Evolutionary conservation across 2,797 vertebrate species (phyloP).

Genomic region (Gambusia yucatana): DNA sequence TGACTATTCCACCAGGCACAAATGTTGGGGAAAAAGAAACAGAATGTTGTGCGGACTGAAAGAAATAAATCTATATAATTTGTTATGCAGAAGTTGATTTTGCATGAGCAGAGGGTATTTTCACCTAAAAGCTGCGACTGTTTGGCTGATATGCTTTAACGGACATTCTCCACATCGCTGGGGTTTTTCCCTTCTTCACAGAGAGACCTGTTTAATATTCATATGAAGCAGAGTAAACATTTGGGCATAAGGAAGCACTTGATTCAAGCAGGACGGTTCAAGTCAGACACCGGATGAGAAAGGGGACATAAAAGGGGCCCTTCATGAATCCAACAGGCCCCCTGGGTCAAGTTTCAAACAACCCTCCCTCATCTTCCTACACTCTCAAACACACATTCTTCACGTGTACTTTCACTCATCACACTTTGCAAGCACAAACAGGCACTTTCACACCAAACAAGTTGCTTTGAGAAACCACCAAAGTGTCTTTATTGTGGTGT

Average conservation of each 20-base stretch:
- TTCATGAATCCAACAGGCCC: constrained; percentile 66
- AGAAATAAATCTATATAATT: constrained; percentile 51
- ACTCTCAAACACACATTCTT: constrained; percentile 25
- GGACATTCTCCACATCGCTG: constrained; percentile 19
- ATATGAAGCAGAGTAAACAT: constrained; percentile 69
- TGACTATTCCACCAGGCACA: constrained; percentile 68
- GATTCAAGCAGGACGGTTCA: constrained; percentile 66
- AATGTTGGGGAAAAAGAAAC: constrained; percentile 34
- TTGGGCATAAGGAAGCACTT: constrained; percentile 80
- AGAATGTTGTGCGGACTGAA: constrained; percentile 31
- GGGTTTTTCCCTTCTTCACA: constrained; percentile 8
- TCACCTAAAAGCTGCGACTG: constrained; percentile 9
- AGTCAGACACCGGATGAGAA: constrained; percentile 67
- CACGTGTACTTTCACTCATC: constrained; percentile 24
- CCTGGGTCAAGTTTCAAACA: constrained; percentile 70
- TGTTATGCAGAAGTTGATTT: constrained; percentile 29
- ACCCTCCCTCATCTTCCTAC: constrained; percentile 44
- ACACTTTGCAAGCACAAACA: constrained; percentile 36
- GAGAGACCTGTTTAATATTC: constrained; percentile 70
- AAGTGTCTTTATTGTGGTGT: constrained; percentile 56
- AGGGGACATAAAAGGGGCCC: constrained; percentile 74
- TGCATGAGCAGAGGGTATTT: constrained; percentile 33
- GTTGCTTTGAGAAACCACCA: constrained; percentile 33
- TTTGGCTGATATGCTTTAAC: constrained; percentile 51
- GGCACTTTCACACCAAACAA: constrained; percentile 21